Evolutionary conservation across 2,113 vertebrate genomes (phyloP).

Genomic region (Monarcha castaneiventris): DNA sequence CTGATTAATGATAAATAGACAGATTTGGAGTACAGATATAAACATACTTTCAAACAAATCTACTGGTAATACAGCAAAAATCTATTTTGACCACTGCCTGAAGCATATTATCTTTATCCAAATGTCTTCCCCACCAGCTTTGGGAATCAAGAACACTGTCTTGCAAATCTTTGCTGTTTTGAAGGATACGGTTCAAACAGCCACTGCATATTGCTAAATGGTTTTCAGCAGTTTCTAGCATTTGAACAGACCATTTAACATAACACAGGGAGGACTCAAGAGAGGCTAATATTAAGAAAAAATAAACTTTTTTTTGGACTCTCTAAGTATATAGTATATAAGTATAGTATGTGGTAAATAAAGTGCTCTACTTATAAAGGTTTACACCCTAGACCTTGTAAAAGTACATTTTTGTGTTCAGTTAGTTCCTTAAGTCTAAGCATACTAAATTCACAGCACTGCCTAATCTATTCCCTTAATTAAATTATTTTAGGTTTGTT

Average conservation of each 20-base stretch:
- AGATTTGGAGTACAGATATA: not conserved
- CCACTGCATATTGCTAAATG: not conserved
- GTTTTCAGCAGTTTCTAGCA: not conserved
- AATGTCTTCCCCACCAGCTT: not conserved
- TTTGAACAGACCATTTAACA: not conserved
- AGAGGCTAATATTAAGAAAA: not conserved
- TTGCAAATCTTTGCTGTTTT: not conserved
- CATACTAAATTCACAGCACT: constrained; percentile 15
- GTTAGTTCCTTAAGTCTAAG: not conserved
- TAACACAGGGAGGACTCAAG: not conserved
- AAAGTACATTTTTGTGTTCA: constrained; percentile 37
- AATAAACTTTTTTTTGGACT: rapidly evolving
- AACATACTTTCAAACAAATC: not conserved
- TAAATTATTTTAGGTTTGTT: not conserved
- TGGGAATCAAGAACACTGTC: not conserved
- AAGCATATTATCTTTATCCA: not conserved
- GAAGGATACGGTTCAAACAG: not conserved
- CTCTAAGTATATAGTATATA: not conserved
- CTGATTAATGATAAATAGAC: not conserved
- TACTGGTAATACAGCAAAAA: constrained; percentile 1
- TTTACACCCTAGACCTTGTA: not conserved
- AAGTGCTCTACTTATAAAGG: not conserved
- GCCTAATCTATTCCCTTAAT: constrained; percentile 37
- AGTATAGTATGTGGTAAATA: not conserved
- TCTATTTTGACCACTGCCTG: not conserved